These are phyloP conservation scores for Acanthococcus lagerstroemiae DNA, from an alignment of 2,888 invertebrate species.

Conservation along the genomic window DNA sequence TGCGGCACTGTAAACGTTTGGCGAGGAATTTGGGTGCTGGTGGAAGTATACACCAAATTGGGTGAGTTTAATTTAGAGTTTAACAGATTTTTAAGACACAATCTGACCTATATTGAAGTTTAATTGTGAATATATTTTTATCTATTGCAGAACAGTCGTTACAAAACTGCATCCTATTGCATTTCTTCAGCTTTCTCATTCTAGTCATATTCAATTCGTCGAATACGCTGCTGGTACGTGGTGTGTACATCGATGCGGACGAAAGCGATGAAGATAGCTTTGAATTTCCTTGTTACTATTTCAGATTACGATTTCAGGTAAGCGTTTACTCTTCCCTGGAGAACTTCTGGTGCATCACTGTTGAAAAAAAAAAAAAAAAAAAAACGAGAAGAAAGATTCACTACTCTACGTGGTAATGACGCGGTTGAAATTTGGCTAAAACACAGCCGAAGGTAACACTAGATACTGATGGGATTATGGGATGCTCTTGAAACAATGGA, in stretches of 20 bases:
- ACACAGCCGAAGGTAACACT: too few relatives aligned
- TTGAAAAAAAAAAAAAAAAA: too few relatives aligned
- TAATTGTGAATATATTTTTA: background rate
- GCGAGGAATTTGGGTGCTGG: slow-evolving; percentile 74
- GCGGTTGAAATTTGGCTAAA: too few relatives aligned
- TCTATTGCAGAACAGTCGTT: slow-evolving; percentile 53
- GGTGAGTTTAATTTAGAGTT: slow-evolving; percentile 43
- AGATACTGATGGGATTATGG: too few relatives aligned
- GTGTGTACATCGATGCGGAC: slow-evolving; percentile 79
- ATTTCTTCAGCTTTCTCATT: slow-evolving; percentile 60
- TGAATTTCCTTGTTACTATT: slow-evolving; percentile 72
- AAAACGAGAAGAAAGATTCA: too few relatives aligned
- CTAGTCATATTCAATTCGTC: slow-evolving; percentile 73
- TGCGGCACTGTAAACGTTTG: slow-evolving; percentile 77
- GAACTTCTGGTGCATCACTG: too few relatives aligned
- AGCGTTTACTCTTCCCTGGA: too few relatives aligned
- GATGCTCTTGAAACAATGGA: too few relatives aligned
- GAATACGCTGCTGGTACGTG: slow-evolving; percentile 75
- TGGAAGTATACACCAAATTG: slow-evolving; percentile 68
- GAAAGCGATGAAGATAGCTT: slow-evolving; percentile 73
- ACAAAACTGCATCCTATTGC: slow-evolving; percentile 71
- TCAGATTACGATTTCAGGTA: slow-evolving; percentile 60
- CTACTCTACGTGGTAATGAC: too few relatives aligned
- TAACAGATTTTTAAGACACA: background rate
- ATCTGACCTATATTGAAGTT: too few relatives aligned